Evolutionary conservation across 2,797 vertebrate genomes (phyloP).

Genomic region (Channa striata): DNA sequence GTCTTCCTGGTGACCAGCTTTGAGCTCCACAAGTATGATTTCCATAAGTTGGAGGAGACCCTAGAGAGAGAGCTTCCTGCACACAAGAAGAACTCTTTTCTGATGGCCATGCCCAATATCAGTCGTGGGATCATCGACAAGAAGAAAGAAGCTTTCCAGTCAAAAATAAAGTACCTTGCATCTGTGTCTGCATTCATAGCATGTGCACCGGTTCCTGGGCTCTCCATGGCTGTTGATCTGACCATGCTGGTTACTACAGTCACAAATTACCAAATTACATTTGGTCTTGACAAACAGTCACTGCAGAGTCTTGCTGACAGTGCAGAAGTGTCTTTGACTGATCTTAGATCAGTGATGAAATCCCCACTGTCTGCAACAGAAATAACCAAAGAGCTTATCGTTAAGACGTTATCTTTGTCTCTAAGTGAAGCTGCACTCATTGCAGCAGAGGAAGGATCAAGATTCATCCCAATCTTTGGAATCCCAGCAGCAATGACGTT

Average conservation of each 20-base stretch:
- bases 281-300: conserved; percentile 1
- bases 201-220: neutral
- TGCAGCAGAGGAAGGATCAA: neutral
- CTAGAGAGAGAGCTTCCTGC: conserved; percentile 31
- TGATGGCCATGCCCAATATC: conserved; percentile 10
- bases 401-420: fast-evolving
- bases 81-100: conserved; percentile 20
- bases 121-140: conserved; percentile 6
- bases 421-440: fast-evolving
- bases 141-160: conserved; percentile 19
- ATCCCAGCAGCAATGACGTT: fast-evolving
- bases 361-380: neutral
- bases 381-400: fast-evolving
- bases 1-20: conserved; percentile 81
- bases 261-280: fast-evolving
- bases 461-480: neutral
- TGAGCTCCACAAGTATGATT: conserved; percentile 68
- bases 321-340: fast-evolving
- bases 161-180: neutral
- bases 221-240: neutral
- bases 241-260: fast-evolving
- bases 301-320: neutral
- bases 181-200: fast-evolving
- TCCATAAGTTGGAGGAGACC: conserved; percentile 32
- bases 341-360: neutral